phyloP scores from a whole-genome alignment of 2,888 invertebrate species.

The Brassicogethes aeneus region DNA sequence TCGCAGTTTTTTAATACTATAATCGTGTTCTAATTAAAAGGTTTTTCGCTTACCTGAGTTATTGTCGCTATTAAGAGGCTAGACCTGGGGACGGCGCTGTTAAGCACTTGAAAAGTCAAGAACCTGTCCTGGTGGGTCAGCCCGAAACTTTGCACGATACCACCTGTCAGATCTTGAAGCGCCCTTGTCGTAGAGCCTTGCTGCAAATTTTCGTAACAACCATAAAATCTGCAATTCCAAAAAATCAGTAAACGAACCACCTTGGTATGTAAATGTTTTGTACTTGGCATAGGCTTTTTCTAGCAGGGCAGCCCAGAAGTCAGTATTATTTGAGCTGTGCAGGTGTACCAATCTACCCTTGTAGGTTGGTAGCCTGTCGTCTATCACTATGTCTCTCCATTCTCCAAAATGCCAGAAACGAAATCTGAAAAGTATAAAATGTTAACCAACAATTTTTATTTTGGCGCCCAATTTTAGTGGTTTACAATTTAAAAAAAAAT shows the following conservation, averaged over 20 bases:
- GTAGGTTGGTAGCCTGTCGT: slow-evolving; percentile 66
- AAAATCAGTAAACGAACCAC: neutral
- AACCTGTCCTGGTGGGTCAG: slow-evolving; percentile 55
- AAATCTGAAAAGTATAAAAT: slow-evolving; percentile 44
- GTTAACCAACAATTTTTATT: too few species aligned
- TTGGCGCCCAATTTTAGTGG: too few species aligned
- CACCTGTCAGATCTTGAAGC: slow-evolving; percentile 64
- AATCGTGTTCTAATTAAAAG: neutral
- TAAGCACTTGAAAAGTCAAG: slow-evolving; percentile 55
- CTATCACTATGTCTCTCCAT: slow-evolving; percentile 67
- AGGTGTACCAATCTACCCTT: slow-evolving; percentile 55
- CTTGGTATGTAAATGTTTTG: neutral
- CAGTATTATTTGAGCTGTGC: slow-evolving; percentile 51
- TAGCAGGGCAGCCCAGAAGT: slow-evolving; percentile 70
- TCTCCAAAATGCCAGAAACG: slow-evolving; percentile 73
- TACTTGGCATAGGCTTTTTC: slow-evolving; percentile 80
- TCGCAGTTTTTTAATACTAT: too few species aligned
- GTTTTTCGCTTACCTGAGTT: slow-evolving; percentile 41
- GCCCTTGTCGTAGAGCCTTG: slow-evolving; percentile 59
- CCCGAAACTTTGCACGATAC: slow-evolving; percentile 65
- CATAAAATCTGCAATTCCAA: slow-evolving; percentile 49
- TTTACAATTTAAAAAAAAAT: too few species aligned
- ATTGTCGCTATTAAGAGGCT: slow-evolving; percentile 60
- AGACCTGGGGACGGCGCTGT: slow-evolving; percentile 61
- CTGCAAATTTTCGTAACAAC: slow-evolving; percentile 57